These are phyloP conservation scores for Pantherophis guttatus DNA, from an alignment of 2,113 vertebrate species.

Conservation along the genomic window DNA sequence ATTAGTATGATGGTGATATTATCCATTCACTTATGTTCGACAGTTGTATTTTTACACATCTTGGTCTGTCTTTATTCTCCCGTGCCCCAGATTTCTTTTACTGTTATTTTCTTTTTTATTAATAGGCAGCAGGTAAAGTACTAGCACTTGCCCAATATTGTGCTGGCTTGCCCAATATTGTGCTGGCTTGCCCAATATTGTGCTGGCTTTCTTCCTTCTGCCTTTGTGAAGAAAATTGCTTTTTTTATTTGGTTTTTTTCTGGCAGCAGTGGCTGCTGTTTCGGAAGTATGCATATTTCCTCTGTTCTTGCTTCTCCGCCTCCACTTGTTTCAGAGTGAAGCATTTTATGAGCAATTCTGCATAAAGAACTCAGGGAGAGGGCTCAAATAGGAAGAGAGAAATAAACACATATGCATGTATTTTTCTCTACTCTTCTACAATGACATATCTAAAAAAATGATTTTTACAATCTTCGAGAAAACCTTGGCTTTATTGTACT, in stretches of 20 bases:
- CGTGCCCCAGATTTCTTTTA: background rate
- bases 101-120: background rate
- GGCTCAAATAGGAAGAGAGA: background rate
- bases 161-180: background rate
- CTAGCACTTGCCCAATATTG: background rate
- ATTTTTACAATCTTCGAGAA: background rate
- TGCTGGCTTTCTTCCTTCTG: background rate
- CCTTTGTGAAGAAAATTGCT: background rate
- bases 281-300: background rate
- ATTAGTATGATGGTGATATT: background rate
- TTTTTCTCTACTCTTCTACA: background rate
- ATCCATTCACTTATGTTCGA: background rate
- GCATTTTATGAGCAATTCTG: too few relatives aligned
- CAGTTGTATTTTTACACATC: background rate
- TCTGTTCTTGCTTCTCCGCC: background rate
- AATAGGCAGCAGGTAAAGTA: background rate
- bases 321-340: background rate
- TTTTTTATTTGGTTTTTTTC: background rate
- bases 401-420: background rate
- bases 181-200: too few relatives aligned
- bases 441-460: background rate
- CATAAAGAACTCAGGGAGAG: too few relatives aligned
- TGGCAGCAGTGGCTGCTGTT: background rate
- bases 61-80: background rate
- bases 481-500: background rate